Base-by-base conservation (phyloP, 1,140 invertebrate genomes). In the Megalonaias nervosa region DNA sequence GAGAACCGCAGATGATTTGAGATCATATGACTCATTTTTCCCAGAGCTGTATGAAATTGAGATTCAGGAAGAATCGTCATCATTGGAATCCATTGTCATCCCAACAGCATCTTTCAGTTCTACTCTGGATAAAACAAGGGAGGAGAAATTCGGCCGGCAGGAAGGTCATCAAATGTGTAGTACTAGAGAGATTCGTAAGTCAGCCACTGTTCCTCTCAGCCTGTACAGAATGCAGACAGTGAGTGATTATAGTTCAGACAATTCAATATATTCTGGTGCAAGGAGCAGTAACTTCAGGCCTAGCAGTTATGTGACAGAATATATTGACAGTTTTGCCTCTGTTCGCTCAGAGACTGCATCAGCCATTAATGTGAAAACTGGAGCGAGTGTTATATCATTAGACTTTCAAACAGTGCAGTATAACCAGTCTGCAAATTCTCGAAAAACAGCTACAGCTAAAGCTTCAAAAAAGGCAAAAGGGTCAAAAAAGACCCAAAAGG, bases 331-430 rank as follows among this genome's bases (percentile, higher is more conserved):
- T 67, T 73, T 67, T 59, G 57, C 59, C 6, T 23, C 21, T 67
- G 16, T 67, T 21, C 61, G 76, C 13, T 55, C 62, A 38, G 79
- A 77, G 31, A 72, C 79, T 58, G 83, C 84, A 9, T 85, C 75
- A 58, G 88, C 87, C n/a, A 85, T 89, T 19, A 89, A 89, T 70
- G 61, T 89, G 38, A 90, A 89, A 80, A 89, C 89, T 17, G 89
- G 89, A 57, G 81, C 84, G 23, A 85, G 82, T 79, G 84, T 90
- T 19, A 87, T 90, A 58, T 85, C 85, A 3, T 62, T 90, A 23
- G 89, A 89, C 55, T 57, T 85, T 48, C 83, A 81, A 11, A 62
- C 78, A 23, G 64, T 71, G 14, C 17, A 21, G 58, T 67, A 56
- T 19, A 71, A 57, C 15, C 79, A 82, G 64, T 71, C 77, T 26